A percentile compares a stretch with the other conserved stretches of the same genome.
phyloP scores from a whole-genome alignment of 2,888 invertebrate species.

The Aleiodes leptofemur region DNA sequence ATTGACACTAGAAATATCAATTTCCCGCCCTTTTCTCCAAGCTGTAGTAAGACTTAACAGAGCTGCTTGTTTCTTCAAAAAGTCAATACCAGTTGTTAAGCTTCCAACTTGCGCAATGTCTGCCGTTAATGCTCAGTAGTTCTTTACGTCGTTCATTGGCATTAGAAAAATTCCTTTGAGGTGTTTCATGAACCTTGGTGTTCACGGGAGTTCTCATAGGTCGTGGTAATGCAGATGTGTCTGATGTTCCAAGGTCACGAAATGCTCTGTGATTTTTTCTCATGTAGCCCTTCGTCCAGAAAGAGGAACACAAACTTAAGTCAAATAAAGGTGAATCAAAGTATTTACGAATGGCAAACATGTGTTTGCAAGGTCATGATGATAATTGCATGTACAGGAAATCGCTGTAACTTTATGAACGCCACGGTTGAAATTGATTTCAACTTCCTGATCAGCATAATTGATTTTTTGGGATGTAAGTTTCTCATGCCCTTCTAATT shows the following conservation, averaged over 20 bases:
- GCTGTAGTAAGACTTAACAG: neutral
- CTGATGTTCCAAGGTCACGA: neutral
- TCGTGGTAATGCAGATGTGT: neutral
- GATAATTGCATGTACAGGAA: slow-evolving; percentile 20
- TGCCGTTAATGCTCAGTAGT: neutral
- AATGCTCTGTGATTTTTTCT: neutral
- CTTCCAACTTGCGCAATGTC: slow-evolving; percentile 3
- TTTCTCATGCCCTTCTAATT: neutral
- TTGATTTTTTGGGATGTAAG: neutral
- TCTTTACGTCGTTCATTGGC: neutral
- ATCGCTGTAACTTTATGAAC: slow-evolving; percentile 2
- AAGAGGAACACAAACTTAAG: neutral
- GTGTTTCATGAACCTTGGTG: neutral
- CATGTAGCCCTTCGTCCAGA: slow-evolving; percentile 8
- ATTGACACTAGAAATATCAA: no score
- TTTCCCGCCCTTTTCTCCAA: neutral
- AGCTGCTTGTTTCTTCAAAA: neutral
- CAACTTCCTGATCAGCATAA: neutral
- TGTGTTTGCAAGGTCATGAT: slow-evolving; percentile 14
- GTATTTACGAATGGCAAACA: slow-evolving; percentile 1
- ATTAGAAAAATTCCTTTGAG: neutral
- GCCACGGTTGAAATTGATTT: neutral
- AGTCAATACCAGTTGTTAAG: neutral
- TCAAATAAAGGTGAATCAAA: slow-evolving; percentile 2
- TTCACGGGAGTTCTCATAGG: neutral